Evolutionary conservation across 1,140 invertebrate species (phyloP).

Genomic region (Ganaspis sp.): DNA sequence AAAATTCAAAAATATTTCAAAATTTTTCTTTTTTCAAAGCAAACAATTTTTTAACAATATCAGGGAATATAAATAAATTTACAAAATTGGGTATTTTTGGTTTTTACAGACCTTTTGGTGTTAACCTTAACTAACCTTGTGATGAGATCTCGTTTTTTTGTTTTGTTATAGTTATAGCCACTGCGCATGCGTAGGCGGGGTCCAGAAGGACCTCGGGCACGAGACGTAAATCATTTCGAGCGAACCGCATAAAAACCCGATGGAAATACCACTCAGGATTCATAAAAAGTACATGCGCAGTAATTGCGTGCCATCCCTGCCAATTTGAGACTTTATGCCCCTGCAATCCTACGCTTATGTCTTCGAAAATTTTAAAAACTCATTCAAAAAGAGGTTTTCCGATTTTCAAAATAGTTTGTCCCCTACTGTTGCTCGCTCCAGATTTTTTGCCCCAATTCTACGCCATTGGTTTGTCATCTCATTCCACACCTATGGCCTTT

Average conservation of each 20-base stretch:
- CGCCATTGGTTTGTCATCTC: no score
- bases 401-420: no score
- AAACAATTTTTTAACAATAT: no score
- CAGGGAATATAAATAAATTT: no score
- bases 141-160: not conserved
- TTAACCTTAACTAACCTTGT: slow-evolving; percentile 1
- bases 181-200: slow-evolving; percentile 21
- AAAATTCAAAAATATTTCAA: no score
- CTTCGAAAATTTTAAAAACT: no score
- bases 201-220: slow-evolving; percentile 24
- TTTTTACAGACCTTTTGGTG: not conserved
- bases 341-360: no score
- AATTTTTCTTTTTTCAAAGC: no score
- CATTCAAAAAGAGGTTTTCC: no score
- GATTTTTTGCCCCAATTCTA: no score
- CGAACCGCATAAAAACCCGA: slow-evolving; percentile 6
- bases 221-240: slow-evolving; percentile 17
- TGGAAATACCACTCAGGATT: slow-evolving; percentile 2
- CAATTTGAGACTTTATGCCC: not conserved
- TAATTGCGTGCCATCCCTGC: not conserved
- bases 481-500: no score
- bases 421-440: no score
- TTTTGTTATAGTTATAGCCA: slow-evolving; percentile 8
- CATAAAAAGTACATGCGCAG: not conserved
- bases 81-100: not conserved